Base-by-base conservation (phyloP, 2,888 invertebrate species). In the Steinernema hermaphroditum region DNA sequence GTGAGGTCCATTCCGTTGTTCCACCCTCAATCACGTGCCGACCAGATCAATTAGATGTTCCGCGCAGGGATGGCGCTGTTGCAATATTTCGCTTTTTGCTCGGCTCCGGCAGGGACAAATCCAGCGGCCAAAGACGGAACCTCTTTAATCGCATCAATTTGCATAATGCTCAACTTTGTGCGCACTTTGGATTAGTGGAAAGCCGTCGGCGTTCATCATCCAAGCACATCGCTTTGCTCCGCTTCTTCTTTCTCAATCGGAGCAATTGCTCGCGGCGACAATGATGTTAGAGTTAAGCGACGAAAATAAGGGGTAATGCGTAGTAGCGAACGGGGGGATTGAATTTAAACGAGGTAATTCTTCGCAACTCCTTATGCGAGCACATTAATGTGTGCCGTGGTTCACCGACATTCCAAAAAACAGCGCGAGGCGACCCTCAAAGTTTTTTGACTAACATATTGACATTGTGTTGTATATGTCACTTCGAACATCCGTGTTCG, bases 71-170 rank as follows among this genome's bases (percentile, higher is more conserved):
- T 46, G 4, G 16, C 4, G 9, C 46, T 46, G 46, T 46, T 46
- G 54, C 22, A 27, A 27, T 54, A 6, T 54, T 27, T 54, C 12
- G 54, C 54, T 9, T 54, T 54, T 54, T 22, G n/a, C 6, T 49
- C 14, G 14, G 19, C 6, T 19, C 6, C 54, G 6, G 24, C 22
- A 54, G 6, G 22, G 9, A 22, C 54, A 54, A 54, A 54, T 54
- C 27, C n/a, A 54, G 19, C 24, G 16, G 16, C 16, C 46, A 9
- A 27, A 14, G 54, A 54, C 19, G 27, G 54, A 22, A 54, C 16
- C 24, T 16, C 54, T 54, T 54, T 54, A 54, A 54, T 54, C 54
- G 54, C 54, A 54, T 54, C 54, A 54, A 54, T 54, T 54, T 54
- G 54, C 54, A 54, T 54, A 54, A 54, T 54, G 54, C 19, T 54